phyloP scores from a whole-genome alignment of 2,888 invertebrate species.

The Apocheima hispidaria region DNA sequence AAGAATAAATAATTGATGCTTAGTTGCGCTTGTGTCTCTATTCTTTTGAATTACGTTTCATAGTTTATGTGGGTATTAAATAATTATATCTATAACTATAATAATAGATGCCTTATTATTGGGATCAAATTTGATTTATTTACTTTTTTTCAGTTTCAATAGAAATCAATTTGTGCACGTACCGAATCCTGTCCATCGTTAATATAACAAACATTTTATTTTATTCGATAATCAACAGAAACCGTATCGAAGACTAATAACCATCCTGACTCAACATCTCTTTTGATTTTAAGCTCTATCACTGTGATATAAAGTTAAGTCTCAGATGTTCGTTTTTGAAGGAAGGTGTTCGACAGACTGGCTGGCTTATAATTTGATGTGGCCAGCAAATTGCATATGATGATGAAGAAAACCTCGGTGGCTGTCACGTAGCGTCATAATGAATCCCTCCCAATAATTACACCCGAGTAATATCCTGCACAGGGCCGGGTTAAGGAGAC shows the following conservation, averaged over 20 bases:
- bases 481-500: slow-evolving; percentile 47
- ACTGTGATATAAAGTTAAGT: slow-evolving; percentile 40
- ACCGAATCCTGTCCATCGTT: slow-evolving; percentile 37
- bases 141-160: slow-evolving; percentile 6
- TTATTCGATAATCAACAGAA: slow-evolving; percentile 51
- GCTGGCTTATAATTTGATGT: slow-evolving; percentile 63
- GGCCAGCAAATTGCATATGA: slow-evolving; percentile 66
- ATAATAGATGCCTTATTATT: not conserved
- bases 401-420: slow-evolving; percentile 60
- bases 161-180: slow-evolving; percentile 33
- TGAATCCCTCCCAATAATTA: slow-evolving; percentile 77
- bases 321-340: slow-evolving; percentile 18
- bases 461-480: slow-evolving; percentile 65
- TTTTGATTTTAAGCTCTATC: slow-evolving; percentile 46
- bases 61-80: not conserved
- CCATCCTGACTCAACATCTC: slow-evolving; percentile 22
- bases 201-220: slow-evolving; percentile 56
- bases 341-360: slow-evolving; percentile 47
- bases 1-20: slow-evolving; percentile 37
- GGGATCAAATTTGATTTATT: slow-evolving; percentile 1
- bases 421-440: slow-evolving; percentile 79
- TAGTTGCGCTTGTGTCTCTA: slow-evolving; percentile 33
- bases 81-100: too few relatives aligned
- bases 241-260: slow-evolving; percentile 48
- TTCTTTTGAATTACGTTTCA: slow-evolving; percentile 15